Evolutionary conservation across 2,113 vertebrate genomes (phyloP).

Genomic region (Anarhynchus alexandrinus): DNA sequence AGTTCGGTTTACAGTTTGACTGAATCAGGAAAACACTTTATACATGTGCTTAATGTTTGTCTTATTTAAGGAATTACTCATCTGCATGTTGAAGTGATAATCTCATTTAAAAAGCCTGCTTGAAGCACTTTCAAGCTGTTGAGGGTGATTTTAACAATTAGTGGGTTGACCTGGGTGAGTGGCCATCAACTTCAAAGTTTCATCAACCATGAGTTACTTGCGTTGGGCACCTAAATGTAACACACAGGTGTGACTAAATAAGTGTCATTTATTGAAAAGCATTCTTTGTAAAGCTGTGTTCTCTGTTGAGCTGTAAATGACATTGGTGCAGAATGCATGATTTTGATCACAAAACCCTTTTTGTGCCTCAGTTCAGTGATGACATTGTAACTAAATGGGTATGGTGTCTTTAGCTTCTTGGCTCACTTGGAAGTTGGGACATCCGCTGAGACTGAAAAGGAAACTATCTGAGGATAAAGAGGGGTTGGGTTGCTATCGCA

Average conservation of each 20-base stretch:
- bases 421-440: neutral
- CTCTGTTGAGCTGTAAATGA: neutral
- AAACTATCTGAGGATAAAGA: neutral
- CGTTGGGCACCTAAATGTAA: neutral
- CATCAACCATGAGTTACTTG: neutral
- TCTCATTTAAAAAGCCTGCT: neutral
- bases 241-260: neutral
- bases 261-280: neutral
- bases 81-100: neutral
- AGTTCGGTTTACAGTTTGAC: neutral
- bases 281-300: neutral
- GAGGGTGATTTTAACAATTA: neutral
- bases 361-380: neutral
- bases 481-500: fast-evolving
- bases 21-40: neutral
- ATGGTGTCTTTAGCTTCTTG: neutral
- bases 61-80: neutral
- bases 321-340: neutral
- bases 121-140: neutral
- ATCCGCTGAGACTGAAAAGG: neutral
- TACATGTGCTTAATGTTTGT: neutral
- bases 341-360: neutral
- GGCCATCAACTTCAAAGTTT: neutral
- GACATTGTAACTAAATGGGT: neutral
- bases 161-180: neutral